Conservation (phyloP, 2,797 vertebrate genomes). For the Darevskia nairensis region DNA sequence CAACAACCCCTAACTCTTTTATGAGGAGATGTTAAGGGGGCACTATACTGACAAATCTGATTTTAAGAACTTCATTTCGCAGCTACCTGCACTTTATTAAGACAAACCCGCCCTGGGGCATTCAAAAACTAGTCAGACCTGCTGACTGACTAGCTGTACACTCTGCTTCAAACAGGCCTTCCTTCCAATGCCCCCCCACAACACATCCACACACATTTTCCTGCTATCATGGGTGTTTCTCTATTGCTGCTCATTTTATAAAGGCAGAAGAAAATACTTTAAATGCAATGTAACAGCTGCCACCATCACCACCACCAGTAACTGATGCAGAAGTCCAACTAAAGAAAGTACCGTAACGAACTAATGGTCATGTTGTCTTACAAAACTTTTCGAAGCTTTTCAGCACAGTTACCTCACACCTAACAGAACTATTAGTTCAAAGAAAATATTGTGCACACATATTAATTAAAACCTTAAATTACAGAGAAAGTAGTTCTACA, state of each 20-base stretch:
- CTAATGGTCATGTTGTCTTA: conserved; percentile 11
- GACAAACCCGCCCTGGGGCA: conserved; percentile 81
- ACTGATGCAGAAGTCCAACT: not conserved
- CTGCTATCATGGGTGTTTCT: conserved; percentile 59
- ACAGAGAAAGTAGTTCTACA: not conserved
- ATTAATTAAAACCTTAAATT: not conserved
- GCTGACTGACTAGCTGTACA: conserved; percentile 76
- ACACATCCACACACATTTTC: conserved; percentile 75
- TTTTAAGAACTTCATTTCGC: conserved; percentile 71
- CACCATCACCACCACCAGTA: conserved; percentile 14
- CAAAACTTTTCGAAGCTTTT: not conserved
- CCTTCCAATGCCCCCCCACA: conserved; percentile 60
- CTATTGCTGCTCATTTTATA: conserved; percentile 30
- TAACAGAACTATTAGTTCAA: not conserved
- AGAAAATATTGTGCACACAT: no score
- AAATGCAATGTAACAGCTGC: not conserved
- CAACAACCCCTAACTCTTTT: not conserved
- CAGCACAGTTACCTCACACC: not conserved
- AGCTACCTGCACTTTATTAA: conserved; percentile 74
- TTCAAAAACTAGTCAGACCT: conserved; percentile 84
- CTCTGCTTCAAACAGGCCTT: conserved; percentile 72
- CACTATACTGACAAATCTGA: conserved; percentile 57
- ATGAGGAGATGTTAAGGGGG: conserved; percentile 61
- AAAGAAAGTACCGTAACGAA: not conserved
- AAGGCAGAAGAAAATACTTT: not conserved